Percentiles rank a stretch among this genome's conserved stretches.
Conservation (phyloP, 1,140 invertebrate species). For the Sminthurides bifidus region DNA sequence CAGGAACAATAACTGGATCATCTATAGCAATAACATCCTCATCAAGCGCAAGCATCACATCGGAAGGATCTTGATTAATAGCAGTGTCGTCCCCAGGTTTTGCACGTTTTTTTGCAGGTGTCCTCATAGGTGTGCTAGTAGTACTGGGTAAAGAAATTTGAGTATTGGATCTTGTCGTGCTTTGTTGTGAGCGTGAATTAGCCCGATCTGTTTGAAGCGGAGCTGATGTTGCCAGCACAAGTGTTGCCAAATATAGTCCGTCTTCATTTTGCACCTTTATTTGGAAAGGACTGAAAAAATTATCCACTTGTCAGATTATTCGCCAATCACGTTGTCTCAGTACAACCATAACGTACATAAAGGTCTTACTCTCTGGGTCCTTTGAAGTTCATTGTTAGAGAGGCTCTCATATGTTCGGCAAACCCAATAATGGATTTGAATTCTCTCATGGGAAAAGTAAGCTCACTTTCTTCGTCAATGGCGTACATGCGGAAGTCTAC, state of each 20-base stretch:
- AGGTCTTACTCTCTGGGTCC: conserved; percentile 13
- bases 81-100: too few relatives aligned
- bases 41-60: too few relatives aligned
- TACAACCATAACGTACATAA: too few relatives aligned
- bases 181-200: too few relatives aligned
- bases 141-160: too few relatives aligned
- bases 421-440: conserved; percentile 23
- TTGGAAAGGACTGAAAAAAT: neutral
- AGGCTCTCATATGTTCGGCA: conserved; percentile 21
- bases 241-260: neutral
- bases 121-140: too few relatives aligned
- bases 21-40: too few relatives aligned
- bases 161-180: too few relatives aligned
- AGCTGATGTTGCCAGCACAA: neutral
- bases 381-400: conserved; percentile 17
- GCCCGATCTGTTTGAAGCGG: neutral
- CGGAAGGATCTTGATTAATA: too few relatives aligned
- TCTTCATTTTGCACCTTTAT: neutral
- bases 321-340: too few relatives aligned
- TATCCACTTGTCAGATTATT: neutral
- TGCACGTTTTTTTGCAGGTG: too few relatives aligned
- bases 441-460: conserved; percentile 22
- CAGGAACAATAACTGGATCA: too few relatives aligned
- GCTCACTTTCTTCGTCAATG: conserved; percentile 11
- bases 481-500: conserved; percentile 17